phyloP scores from a whole-genome alignment of 2,113 vertebrate species.

The Hypomesus transpacificus region DNA sequence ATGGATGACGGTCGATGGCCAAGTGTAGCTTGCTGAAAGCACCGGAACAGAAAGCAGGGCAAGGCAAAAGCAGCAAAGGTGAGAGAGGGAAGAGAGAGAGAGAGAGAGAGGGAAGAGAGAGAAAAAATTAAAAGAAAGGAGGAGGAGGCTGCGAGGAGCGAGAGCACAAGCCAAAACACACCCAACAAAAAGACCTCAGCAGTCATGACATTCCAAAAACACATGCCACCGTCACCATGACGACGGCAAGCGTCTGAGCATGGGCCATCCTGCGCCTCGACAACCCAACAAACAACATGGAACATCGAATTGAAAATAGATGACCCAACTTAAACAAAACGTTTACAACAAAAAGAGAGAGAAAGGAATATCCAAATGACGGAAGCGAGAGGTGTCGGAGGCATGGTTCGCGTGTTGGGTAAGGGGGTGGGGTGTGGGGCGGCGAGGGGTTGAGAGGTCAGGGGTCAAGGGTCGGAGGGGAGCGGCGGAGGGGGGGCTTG shows the following conservation, averaged over 20 bases:
- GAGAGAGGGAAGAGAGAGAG: slow-evolving; percentile 69
- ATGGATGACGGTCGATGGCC: too few relatives aligned
- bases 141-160: slow-evolving; percentile 57
- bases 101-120: slow-evolving; percentile 57
- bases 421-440: slow-evolving; percentile 3
- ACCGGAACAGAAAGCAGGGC: slow-evolving; percentile 38
- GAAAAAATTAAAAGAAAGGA: slow-evolving; percentile 71
- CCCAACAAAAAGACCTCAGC: slow-evolving; percentile 36
- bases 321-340: slow-evolving; percentile 20
- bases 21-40: too few relatives aligned
- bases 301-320: slow-evolving; percentile 8
- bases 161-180: not conserved
- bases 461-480: not conserved
- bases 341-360: slow-evolving; percentile 1
- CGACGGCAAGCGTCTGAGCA: slow-evolving; percentile 57
- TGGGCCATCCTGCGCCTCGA: slow-evolving; percentile 58
- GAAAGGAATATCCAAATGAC: slow-evolving; percentile 14
- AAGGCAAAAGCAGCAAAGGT: slow-evolving; percentile 52
- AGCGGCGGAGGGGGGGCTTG: slow-evolving; percentile 9
- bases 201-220: slow-evolving; percentile 67
- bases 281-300: slow-evolving; percentile 27
- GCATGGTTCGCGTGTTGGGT: slow-evolving; percentile 29
- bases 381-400: slow-evolving; percentile 29
- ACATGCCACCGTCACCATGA: slow-evolving; percentile 50
- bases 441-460: slow-evolving; percentile 25